Percentiles rank a stretch among this genome's conserved stretches.
Conservation (phyloP, 2,113 vertebrate species). For the Grammomys dolichurus region DNA sequence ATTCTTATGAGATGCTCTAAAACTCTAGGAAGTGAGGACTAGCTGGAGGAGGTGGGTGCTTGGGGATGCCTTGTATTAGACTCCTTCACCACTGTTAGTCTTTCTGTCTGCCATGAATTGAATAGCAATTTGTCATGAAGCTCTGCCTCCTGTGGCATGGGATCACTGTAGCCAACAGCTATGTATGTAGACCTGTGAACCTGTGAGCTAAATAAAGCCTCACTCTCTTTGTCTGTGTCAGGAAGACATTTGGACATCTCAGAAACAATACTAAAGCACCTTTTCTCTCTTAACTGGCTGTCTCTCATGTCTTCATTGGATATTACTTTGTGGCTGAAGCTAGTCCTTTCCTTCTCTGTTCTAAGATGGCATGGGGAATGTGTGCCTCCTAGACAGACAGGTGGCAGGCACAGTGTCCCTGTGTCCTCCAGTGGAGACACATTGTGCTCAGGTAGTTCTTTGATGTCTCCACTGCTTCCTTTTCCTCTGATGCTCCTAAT, state of each 20-base stretch:
- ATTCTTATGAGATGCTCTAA: neutral
- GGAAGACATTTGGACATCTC: neutral
- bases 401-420: neutral
- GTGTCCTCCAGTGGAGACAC: neutral
- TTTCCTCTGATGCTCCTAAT: neutral
- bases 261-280: neutral
- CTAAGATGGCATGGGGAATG: neutral
- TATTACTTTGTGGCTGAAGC: neutral
- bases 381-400: neutral
- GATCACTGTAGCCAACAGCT: too few relatives aligned
- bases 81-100: neutral
- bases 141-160: neutral
- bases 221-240: too few relatives aligned
- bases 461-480: neutral
- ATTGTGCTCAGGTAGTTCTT: neutral
- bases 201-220: neutral
- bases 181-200: neutral
- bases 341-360: constrained; percentile 19
- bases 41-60: neutral
- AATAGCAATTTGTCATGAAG: neutral
- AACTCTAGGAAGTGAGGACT: neutral
- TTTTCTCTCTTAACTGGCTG: neutral
- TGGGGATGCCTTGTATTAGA: too few relatives aligned
- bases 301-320: neutral
- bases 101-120: neutral